Evolutionary conservation across 2,888 invertebrate species (phyloP), one percentile per base, ranked within the genome.

Genomic region (Scaptomyza caliginosa): DNA sequence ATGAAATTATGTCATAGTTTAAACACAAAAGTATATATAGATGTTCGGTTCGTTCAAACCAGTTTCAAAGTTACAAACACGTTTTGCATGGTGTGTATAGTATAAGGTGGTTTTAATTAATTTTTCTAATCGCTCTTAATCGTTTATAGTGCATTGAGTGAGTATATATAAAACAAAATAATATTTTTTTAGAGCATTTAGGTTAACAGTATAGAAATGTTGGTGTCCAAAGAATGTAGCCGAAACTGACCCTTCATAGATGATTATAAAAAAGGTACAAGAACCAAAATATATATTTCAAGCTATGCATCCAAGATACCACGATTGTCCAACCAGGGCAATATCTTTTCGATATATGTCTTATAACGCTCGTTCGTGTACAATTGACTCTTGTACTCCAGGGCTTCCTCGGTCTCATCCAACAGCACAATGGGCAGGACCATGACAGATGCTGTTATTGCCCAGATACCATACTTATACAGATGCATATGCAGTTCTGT

Each of bases 301-400:
- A n/a, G 34, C 24, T 62, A 51, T 5, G 17, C 6, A 21, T 89
- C 88, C 55, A 90, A 64, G 2, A 85, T 64, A 10, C 91, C 91
- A 3, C 82, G 85, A 63, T 88, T 85, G 28, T 90, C 79, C 17
- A 91, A 58, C 89, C 90, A 91, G 7, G 90, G 90, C 1, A 91
- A 38, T 3, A 90, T 68, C 48, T 75, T 64, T 7, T 88, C 83
- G n/a, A 90, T 82, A 46, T 89, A 71, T 7, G 57, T 65, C 0
- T 71, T 59, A 57, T 88, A 91, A 11, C 90, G 77, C 3, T 73
- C 62, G 66, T 87, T 90, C 1, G 65, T 30, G 43, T 78, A 90
- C 43, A 90, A 46, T 6, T 69, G 45, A 17, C 59, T 77, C 56
- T 82, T 89, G 13, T 88, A 88, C 0, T 66, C 65, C 0, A 86